Evolutionary conservation across 1,140 invertebrate species (phyloP), one percentile per base, ranked within the genome.

Genomic region (Aleiodes sp.): DNA sequence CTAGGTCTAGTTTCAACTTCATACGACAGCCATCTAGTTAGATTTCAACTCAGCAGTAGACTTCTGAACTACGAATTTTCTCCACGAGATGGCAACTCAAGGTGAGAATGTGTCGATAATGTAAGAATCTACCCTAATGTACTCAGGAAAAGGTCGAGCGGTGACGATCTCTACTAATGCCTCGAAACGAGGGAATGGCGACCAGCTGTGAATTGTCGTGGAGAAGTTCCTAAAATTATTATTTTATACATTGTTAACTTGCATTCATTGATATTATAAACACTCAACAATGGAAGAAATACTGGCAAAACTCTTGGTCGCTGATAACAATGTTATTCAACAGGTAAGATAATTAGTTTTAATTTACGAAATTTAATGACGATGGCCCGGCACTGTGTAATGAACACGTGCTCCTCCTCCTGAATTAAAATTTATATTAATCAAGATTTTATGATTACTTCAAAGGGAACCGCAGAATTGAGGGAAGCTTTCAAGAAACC

Each of bases 391-490:
- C 56, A 59, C 12, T 62, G 10, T 68, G 19, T 71, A 75, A 70
- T 60, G 16, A 37, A 61, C 24, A 46, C 64, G 26, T 67, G 19
- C 9, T 73, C 59, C 67, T 16, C n/a, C 24, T 46, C 29, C 31
- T 52, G 8, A 29, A 41, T 7, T 70, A 43, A n/a, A 60, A 61
- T 60, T 62, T n/a, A n/a, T n/a, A 70, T 60, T 57, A 65, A 37
- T 73, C 7, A 70, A 73, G 26, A 74, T 70, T 35, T 59, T 0
- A 39, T 60, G 28, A 39, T 71, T 60, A 59, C 69, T 73, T 76
- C 80, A 72, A 73, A 93, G 92, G 90, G 88, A 8, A 92, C 91
- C 0, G 82, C 79, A 70, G 89, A 92, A 75, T 82, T 93, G 6
- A 85, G 84, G 52, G 88, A 90, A 73, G 88, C 88, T 21, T 87